phyloP scores from a whole-genome alignment of 2,797 vertebrate species.

The Phylloscopus collybita region DNA sequence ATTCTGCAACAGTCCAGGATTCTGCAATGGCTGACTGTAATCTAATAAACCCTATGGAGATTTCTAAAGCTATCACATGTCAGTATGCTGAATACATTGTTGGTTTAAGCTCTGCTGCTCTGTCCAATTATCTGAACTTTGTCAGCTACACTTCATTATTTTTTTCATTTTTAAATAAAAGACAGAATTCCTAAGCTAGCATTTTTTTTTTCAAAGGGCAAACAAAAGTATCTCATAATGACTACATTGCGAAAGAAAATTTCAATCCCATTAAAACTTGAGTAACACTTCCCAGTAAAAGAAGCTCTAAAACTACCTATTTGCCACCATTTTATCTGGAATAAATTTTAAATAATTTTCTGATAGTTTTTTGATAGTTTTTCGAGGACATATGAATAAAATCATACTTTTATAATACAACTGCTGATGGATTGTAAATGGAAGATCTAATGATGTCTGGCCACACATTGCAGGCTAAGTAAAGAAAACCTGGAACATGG shows the following conservation, averaged over 20 bases:
- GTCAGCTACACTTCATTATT: constrained; percentile 37
- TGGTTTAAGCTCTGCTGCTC: constrained; percentile 36
- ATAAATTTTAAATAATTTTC: background rate
- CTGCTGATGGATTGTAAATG: background rate
- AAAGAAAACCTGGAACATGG: background rate
- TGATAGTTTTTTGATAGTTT: background rate
- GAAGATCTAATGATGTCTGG: background rate
- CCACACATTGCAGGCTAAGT: background rate
- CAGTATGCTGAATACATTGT: constrained; percentile 16
- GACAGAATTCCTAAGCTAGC: background rate
- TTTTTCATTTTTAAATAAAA: constrained; percentile 11
- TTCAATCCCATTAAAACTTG: background rate
- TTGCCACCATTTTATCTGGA: background rate
- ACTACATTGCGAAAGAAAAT: background rate
- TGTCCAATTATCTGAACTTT: constrained; percentile 51
- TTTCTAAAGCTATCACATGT: constrained; percentile 51
- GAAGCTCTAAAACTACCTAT: background rate
- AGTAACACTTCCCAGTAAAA: constrained; percentile 11
- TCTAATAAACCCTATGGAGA: constrained; percentile 19
- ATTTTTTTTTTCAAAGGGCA: background rate
- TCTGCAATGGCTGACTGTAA: constrained; percentile 14
- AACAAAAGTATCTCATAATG: background rate
- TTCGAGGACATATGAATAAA: background rate
- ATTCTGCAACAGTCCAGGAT: background rate
- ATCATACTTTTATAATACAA: background rate